A percentile compares a stretch with the other conserved stretches of the same genome.
phyloP scores from a whole-genome alignment of 2,888 invertebrate genomes.

The Iselma pallidipennis region DNA sequence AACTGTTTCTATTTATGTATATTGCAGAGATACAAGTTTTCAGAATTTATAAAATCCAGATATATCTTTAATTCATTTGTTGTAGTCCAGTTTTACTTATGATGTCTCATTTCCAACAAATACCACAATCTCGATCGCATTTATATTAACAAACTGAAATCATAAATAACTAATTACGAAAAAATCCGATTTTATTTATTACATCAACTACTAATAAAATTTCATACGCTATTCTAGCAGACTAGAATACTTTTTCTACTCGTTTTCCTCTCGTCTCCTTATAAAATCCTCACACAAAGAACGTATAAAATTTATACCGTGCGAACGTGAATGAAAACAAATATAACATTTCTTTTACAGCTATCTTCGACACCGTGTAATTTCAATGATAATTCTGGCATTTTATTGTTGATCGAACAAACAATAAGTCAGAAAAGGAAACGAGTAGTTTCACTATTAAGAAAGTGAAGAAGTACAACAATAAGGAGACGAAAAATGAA shows the following conservation, averaged over 20 bases:
- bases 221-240: too few relatives aligned
- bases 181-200: constrained; percentile 43
- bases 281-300: constrained; percentile 28
- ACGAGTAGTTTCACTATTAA: background rate
- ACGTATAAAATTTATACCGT: constrained; percentile 51
- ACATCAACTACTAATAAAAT: constrained; percentile 40
- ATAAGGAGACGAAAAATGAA: constrained; percentile 23
- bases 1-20: constrained; percentile 5
- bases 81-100: constrained; percentile 22
- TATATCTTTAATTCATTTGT: constrained; percentile 33
- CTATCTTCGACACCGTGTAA: constrained; percentile 46
- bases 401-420: background rate
- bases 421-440: constrained; percentile 6
- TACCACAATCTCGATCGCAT: constrained; percentile 22
- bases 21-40: background rate
- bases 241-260: background rate
- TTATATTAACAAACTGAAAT: constrained; percentile 28
- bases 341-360: constrained; percentile 49
- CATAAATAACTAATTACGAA: constrained; percentile 38
- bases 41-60: constrained; percentile 1
- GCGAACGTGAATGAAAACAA: constrained; percentile 51
- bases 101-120: constrained; percentile 33
- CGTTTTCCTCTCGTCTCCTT: background rate
- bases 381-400: constrained; percentile 44
- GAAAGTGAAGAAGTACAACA: background rate